Percentiles rank a stretch among this genome's conserved stretches.
Conservation (phyloP, 2,113 vertebrate species). For the Alces alces region DNA sequence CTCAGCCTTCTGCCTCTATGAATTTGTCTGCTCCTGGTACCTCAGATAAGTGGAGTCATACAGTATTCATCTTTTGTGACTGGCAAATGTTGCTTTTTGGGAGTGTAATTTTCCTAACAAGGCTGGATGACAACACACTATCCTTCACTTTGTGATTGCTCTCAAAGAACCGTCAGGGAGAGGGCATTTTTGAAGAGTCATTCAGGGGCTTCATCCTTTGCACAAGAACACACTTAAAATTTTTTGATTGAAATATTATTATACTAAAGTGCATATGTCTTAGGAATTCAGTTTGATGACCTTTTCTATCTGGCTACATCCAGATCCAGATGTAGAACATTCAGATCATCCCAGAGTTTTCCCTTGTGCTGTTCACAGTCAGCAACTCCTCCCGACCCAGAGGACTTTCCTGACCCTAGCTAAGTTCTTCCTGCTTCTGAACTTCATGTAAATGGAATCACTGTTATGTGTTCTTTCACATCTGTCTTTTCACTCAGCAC, state of each 20-base stretch:
- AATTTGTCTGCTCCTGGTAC: too few species aligned
- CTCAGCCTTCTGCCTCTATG: not conserved
- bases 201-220: not conserved
- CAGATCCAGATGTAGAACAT: not conserved
- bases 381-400: not conserved
- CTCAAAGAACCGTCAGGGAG: not conserved
- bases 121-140: not conserved
- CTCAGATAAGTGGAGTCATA: not conserved
- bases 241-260: not conserved
- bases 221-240: not conserved
- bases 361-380: not conserved
- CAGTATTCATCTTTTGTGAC: not conserved
- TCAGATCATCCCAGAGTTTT: not conserved
- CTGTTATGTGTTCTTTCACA: rapidly evolving
- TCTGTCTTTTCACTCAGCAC: not conserved
- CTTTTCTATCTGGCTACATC: not conserved
- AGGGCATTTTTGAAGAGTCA: not conserved
- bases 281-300: not conserved
- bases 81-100: not conserved
- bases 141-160: not conserved
- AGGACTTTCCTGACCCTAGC: rapidly evolving
- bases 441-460: not conserved
- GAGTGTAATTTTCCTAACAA: not conserved
- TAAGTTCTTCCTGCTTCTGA: rapidly evolving
- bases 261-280: not conserved